Evolutionary conservation across 1,140 invertebrate species (phyloP).

Genomic region (Bilobella aurantiaca): DNA sequence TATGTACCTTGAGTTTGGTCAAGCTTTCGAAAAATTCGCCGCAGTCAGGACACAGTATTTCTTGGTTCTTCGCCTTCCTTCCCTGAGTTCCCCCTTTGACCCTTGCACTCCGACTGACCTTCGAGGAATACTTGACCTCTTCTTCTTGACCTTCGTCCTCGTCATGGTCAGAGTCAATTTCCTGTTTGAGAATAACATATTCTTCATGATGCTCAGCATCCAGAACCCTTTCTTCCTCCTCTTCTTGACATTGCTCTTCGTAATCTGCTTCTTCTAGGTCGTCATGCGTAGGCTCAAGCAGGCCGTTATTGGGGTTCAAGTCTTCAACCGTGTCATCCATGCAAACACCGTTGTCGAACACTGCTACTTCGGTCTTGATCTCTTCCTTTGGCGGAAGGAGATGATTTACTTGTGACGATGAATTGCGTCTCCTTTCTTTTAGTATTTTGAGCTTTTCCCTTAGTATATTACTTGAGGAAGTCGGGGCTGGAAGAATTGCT

Average conservation of each 20-base stretch:
- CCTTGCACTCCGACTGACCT: not conserved
- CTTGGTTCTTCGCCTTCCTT: slow-evolving; percentile 19
- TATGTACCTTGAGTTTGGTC: slow-evolving; percentile 33
- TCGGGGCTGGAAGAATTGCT: not conserved
- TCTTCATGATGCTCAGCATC: not conserved
- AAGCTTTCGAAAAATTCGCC: slow-evolving; percentile 37
- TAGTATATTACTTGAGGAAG: not conserved
- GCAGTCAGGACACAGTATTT: slow-evolving; percentile 28
- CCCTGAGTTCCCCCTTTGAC: not conserved
- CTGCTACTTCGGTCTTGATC: too few species aligned
- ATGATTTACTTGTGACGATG: not conserved
- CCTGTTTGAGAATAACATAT: not conserved
- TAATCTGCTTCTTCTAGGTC: too few species aligned
- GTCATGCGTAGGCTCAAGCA: too few species aligned
- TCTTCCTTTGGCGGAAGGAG: too few species aligned
- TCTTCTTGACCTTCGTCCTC: slow-evolving; percentile 28
- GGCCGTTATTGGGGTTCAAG: too few species aligned
- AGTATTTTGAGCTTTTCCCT: not conserved
- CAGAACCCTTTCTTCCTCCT: too few species aligned
- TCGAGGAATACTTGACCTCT: not conserved
- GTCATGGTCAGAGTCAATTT: not conserved
- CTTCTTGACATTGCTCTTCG: too few species aligned
- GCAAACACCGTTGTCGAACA: too few species aligned
- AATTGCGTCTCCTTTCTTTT: not conserved
- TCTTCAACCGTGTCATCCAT: too few species aligned